Evolutionary conservation across 1,140 invertebrate species (phyloP).

Genomic region (Neodiprion lecontei): DNA sequence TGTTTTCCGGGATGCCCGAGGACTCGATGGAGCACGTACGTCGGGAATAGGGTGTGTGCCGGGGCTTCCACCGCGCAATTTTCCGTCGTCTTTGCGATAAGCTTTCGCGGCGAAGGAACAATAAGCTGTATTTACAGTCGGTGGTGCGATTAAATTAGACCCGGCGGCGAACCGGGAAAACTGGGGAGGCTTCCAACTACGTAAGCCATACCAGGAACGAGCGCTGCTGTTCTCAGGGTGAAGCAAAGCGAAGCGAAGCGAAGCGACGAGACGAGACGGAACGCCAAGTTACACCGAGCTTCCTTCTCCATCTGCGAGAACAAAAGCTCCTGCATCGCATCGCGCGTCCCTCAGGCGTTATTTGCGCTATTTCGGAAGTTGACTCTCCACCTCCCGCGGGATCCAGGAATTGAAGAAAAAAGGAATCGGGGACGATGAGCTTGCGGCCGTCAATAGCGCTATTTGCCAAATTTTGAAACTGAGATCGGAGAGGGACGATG

Average conservation of each 20-base stretch:
- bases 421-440: too few species aligned
- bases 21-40: too few species aligned
- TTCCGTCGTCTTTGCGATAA: too few species aligned
- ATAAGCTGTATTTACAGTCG: conserved; percentile 7
- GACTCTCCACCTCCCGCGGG: not conserved
- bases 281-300: not conserved
- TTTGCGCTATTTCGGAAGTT: not conserved
- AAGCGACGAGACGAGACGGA: too few species aligned
- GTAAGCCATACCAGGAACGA: too few species aligned
- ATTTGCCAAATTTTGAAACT: not conserved
- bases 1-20: too few species aligned
- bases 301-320: not conserved
- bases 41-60: too few species aligned
- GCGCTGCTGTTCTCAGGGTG: too few species aligned
- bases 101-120: not conserved
- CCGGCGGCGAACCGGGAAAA: conserved; percentile 2
- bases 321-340: not conserved
- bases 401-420: too few species aligned
- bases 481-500: not conserved
- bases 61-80: too few species aligned
- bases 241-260: too few species aligned
- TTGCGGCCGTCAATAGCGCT: not conserved
- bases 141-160: conserved; percentile 7
- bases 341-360: not conserved
- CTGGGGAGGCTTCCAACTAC: not conserved